Conservation (phyloP, 2,113 vertebrate species). For the Ciconia boyciana region DNA sequence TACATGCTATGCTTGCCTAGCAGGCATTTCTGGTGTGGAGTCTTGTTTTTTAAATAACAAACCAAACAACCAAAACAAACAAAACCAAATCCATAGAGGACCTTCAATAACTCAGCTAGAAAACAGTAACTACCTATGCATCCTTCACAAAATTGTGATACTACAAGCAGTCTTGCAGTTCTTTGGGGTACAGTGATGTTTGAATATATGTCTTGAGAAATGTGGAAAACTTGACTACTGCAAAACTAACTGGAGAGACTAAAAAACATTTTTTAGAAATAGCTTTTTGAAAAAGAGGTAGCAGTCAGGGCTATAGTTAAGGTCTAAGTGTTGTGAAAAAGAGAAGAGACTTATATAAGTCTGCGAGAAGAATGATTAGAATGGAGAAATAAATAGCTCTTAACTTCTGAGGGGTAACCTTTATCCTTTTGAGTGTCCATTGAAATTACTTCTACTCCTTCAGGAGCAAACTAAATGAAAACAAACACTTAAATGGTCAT, state of each 20-base stretch:
- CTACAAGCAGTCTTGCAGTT: neutral
- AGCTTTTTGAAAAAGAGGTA: neutral
- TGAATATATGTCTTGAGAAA: neutral
- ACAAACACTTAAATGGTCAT: accelerated
- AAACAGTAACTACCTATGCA: neutral
- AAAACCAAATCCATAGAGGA: neutral
- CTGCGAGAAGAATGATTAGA: neutral
- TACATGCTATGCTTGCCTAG: neutral
- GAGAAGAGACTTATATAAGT: neutral
- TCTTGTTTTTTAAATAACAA: neutral
- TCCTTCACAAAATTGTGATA: neutral
- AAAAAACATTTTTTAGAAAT: neutral
- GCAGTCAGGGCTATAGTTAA: neutral
- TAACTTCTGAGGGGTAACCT: neutral
- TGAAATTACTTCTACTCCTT: neutral
- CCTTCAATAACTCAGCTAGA: neutral
- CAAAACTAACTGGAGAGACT: neutral
- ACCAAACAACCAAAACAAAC: neutral
- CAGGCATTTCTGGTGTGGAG: neutral
- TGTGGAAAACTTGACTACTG: neutral
- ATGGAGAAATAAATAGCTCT: neutral
- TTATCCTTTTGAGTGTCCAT: neutral
- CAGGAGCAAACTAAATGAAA: neutral
- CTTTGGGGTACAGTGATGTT: neutral
- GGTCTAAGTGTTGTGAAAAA: neutral